Evolutionary conservation across 1,140 invertebrate species (phyloP).

Genomic region (Drosophila bifasciata): DNA sequence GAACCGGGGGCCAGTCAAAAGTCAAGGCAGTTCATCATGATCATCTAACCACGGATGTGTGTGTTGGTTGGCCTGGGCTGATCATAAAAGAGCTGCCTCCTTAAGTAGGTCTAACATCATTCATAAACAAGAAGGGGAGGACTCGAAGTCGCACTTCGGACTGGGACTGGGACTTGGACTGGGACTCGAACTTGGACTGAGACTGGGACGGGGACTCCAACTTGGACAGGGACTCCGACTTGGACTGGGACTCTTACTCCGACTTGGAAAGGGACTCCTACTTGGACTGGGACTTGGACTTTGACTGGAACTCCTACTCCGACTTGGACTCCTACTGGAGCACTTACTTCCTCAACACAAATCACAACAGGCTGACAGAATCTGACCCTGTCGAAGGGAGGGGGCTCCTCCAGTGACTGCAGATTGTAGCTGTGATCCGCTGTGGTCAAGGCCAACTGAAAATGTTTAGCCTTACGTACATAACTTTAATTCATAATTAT

Average conservation of each 20-base stretch:
- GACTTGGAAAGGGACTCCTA: too few species aligned
- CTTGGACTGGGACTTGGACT: constrained; percentile 17
- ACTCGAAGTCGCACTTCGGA: too few species aligned
- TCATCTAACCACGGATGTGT: constrained; percentile 18
- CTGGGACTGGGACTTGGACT: constrained; percentile 23
- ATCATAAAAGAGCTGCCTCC: constrained; percentile 55
- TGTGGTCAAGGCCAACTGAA: constrained; percentile 61
- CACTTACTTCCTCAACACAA: constrained; percentile 81
- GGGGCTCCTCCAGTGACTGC: too few species aligned
- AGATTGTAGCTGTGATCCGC: too few species aligned
- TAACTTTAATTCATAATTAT: constrained; percentile 75
- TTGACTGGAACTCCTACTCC: too few species aligned
- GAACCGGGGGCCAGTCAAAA: too few species aligned
- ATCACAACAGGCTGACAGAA: constrained; percentile 72
- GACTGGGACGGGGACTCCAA: constrained; percentile 18
- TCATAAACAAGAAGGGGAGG: constrained; percentile 37
- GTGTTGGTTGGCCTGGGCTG: too few species aligned
- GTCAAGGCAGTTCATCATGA: constrained; percentile 33
- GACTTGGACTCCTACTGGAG: constrained; percentile 36
- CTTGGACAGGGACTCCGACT: too few species aligned
- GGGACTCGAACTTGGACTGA: too few species aligned
- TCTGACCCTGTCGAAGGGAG: too few species aligned
- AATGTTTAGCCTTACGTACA: constrained; percentile 72
- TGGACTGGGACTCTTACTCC: too few species aligned
- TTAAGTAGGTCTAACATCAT: constrained; percentile 56